Conservation (phyloP, 92 coral and sea anemone species). For the Porites rus region DNA sequence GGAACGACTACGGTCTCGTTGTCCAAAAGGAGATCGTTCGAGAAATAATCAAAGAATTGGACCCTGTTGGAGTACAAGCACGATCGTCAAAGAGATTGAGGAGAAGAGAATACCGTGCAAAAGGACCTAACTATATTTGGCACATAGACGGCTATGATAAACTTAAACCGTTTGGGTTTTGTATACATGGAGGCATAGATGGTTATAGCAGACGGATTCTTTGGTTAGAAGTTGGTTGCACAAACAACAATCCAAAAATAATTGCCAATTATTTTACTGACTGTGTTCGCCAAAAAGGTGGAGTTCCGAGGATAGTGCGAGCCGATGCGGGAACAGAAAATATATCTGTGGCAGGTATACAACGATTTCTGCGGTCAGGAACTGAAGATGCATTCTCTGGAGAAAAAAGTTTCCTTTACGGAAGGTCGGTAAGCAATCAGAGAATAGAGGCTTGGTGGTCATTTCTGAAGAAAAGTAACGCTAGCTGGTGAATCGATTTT, state of each 20-base stretch:
- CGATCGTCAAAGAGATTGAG: conserved; percentile 10
- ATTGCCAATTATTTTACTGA: conserved; percentile 45
- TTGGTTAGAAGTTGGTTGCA: conserved; percentile 51
- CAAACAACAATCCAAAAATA: conserved; percentile 60
- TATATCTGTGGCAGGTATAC: conserved; percentile 46
- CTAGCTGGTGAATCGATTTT: conserved; percentile 21
- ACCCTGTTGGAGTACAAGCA: conserved; percentile 35
- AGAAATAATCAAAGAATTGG: conserved; percentile 39
- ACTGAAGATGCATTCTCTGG: neutral
- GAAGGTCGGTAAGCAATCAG: conserved; percentile 14
- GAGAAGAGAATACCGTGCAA: neutral
- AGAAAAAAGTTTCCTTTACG: conserved; percentile 3
- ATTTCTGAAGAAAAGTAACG: conserved; percentile 10
- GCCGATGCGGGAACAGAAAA: conserved; percentile 70
- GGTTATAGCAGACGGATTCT: conserved; percentile 60
- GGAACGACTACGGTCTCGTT: conserved; percentile 5
- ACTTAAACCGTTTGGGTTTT: conserved; percentile 43
- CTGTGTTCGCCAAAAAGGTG: conserved; percentile 27
- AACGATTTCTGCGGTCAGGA: conserved; percentile 20
- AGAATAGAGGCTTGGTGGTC: conserved; percentile 18
- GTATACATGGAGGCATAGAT: conserved; percentile 26
- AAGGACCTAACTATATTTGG: too few relatives aligned
- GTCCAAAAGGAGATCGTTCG: conserved; percentile 25
- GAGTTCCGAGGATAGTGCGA: conserved; percentile 31
- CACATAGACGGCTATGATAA: conserved; percentile 24